Evolutionary conservation across 2,113 vertebrate species (phyloP).

Genomic region (Clarias magur): DNA sequence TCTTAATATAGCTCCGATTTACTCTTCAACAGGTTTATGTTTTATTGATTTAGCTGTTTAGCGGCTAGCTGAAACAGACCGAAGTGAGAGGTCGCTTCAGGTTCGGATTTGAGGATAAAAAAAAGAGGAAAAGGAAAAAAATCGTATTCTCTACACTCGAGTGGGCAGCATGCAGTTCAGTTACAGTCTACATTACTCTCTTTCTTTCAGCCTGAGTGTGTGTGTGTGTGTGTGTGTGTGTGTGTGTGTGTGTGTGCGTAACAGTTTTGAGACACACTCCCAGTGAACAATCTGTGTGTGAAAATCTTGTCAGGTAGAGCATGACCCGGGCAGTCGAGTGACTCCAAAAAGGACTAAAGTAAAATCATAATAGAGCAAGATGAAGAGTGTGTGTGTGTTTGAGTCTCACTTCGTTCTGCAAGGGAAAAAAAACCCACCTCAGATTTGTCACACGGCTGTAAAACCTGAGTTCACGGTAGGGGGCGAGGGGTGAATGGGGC

Average conservation of each 20-base stretch:
- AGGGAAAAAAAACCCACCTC: slow-evolving; percentile 70
- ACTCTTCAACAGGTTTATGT: background rate
- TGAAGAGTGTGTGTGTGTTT: slow-evolving; percentile 21
- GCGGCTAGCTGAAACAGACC: slow-evolving; percentile 49
- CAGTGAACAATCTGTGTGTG: slow-evolving; percentile 84
- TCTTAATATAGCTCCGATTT: background rate
- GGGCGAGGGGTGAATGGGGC: slow-evolving; percentile 59
- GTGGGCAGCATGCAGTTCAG: slow-evolving; percentile 85
- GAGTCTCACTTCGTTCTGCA: slow-evolving; percentile 71
- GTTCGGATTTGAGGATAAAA: background rate
- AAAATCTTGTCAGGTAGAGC: slow-evolving; percentile 78
- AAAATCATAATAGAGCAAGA: slow-evolving; percentile 53
- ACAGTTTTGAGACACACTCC: slow-evolving; percentile 17
- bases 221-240: slow-evolving; percentile 30
- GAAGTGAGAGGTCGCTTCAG: slow-evolving; percentile 8
- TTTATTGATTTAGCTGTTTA: background rate
- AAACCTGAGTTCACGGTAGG: slow-evolving; percentile 62
- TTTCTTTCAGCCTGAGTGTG: background rate
- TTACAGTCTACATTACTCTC: slow-evolving; percentile 74
- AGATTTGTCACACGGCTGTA: slow-evolving; percentile 82
- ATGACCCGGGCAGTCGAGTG: slow-evolving; percentile 65
- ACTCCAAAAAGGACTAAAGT: slow-evolving; percentile 48
- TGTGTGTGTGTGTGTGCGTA: slow-evolving; percentile 40
- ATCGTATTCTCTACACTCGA: slow-evolving; percentile 92
- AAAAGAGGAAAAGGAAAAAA: slow-evolving; percentile 43